phyloP scores from a whole-genome alignment of 2,888 invertebrate species.

The Synergus itoensis region DNA sequence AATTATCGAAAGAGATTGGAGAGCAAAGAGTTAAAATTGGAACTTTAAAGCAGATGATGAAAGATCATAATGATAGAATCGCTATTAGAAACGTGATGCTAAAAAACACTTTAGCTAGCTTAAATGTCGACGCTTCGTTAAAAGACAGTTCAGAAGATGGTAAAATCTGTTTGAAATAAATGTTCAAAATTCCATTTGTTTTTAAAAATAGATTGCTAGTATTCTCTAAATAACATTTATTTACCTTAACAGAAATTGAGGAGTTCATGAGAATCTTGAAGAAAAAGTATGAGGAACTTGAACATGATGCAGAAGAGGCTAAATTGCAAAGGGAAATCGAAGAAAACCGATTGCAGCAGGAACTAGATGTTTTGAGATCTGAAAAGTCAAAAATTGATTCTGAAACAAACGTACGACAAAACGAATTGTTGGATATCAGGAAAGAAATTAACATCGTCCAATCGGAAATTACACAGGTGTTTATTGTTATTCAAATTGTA shows the following conservation, averaged over 20 bases:
- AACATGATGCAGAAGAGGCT: slow-evolving; percentile 67
- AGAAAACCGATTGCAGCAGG: slow-evolving; percentile 80
- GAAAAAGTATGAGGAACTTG: slow-evolving; percentile 62
- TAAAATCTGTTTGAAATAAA: slow-evolving; percentile 45
- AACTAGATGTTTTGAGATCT: slow-evolving; percentile 80
- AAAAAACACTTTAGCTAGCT: slow-evolving; percentile 68
- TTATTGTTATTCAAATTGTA: slow-evolving; percentile 15
- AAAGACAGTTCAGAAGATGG: slow-evolving; percentile 63
- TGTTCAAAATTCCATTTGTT: neutral
- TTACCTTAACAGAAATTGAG: slow-evolving; percentile 58
- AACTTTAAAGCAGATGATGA: slow-evolving; percentile 78
- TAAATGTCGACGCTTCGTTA: slow-evolving; percentile 64
- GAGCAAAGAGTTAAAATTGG: slow-evolving; percentile 77
- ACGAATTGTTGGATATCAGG: slow-evolving; percentile 80
- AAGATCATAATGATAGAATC: slow-evolving; percentile 74
- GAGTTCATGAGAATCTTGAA: slow-evolving; percentile 61
- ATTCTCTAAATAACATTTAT: slow-evolving; percentile 33
- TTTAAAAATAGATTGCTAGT: neutral
- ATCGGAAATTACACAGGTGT: slow-evolving; percentile 81
- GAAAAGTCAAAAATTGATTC: slow-evolving; percentile 83
- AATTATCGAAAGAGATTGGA: slow-evolving; percentile 74
- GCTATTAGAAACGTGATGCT: slow-evolving; percentile 74
- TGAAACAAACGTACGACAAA: slow-evolving; percentile 82
- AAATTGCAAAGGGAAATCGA: slow-evolving; percentile 74
- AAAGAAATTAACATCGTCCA: slow-evolving; percentile 81